Conservation (phyloP, 1,140 invertebrate species). For the Leptopilina clavipes region DNA sequence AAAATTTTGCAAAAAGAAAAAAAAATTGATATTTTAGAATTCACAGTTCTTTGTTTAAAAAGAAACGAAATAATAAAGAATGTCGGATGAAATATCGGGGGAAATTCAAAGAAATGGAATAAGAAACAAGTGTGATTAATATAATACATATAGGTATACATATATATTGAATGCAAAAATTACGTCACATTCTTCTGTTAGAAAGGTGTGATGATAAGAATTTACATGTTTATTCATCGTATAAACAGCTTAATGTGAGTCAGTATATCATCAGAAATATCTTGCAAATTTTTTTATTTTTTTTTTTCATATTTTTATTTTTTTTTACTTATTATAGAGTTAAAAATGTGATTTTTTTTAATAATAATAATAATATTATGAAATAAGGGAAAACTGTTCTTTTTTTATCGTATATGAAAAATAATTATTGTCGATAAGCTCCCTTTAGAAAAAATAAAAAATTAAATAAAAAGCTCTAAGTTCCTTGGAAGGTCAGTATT, state of each 20-base stretch:
- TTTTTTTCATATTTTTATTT: no score
- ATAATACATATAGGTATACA: no score
- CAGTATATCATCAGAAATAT: neutral
- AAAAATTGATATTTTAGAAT: no score
- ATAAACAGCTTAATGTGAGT: constrained; percentile 4
- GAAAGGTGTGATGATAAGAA: constrained; percentile 13
- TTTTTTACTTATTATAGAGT: no score
- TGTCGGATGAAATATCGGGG: neutral
- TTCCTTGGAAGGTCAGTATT: neutral
- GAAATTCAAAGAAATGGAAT: neutral
- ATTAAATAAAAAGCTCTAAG: neutral
- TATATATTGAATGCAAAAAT: constrained; percentile 12
- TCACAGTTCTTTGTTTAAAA: neutral
- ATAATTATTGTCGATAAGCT: no score
- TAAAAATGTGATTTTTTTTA: no score
- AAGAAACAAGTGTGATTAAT: no score
- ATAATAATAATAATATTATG: no score
- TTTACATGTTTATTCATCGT: constrained; percentile 7
- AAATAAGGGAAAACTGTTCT: neutral
- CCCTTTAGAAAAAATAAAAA: neutral
- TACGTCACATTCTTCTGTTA: constrained; percentile 15
- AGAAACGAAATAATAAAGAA: no score
- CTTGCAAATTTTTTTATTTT: neutral
- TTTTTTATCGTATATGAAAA: no score
- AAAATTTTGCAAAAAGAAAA: no score